Conservation (phyloP, 35 echinoderm and acorn worm species). For the Lytechinus pictus region DNA sequence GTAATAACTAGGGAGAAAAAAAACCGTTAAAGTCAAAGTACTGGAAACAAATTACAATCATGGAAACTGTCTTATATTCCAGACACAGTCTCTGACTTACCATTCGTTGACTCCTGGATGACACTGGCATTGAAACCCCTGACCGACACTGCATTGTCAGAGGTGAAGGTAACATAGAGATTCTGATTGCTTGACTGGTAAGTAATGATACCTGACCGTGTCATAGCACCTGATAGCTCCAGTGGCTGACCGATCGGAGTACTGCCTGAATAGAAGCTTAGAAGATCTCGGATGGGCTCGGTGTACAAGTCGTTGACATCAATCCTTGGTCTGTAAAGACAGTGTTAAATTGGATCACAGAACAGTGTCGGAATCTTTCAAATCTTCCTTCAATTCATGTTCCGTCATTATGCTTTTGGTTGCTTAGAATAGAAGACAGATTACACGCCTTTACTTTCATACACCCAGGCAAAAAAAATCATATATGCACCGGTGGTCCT, state of each 20-base stretch:
- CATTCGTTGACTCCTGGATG: neutral
- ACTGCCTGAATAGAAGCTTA: neutral
- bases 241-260: neutral
- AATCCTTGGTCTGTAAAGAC: neutral
- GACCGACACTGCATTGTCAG: neutral
- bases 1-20: too few species aligned
- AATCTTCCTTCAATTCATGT: too few species aligned
- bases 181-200: neutral
- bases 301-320: conserved; percentile 11
- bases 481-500: too few species aligned
- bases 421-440: too few species aligned
- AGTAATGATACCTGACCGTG: neutral
- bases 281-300: neutral
- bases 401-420: too few species aligned
- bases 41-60: too few species aligned
- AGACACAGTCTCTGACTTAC: neutral
- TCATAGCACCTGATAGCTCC: neutral
- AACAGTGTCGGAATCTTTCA: too few species aligned
- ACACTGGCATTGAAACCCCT: conserved; percentile 2
- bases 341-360: too few species aligned
- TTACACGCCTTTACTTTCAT: too few species aligned
- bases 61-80: too few species aligned
- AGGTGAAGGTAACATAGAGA: conserved; percentile 16
- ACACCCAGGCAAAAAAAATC: too few species aligned
- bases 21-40: too few species aligned